Base-by-base conservation (phyloP, 2,113 vertebrate species). In the Hyperoodon ampullatus region DNA sequence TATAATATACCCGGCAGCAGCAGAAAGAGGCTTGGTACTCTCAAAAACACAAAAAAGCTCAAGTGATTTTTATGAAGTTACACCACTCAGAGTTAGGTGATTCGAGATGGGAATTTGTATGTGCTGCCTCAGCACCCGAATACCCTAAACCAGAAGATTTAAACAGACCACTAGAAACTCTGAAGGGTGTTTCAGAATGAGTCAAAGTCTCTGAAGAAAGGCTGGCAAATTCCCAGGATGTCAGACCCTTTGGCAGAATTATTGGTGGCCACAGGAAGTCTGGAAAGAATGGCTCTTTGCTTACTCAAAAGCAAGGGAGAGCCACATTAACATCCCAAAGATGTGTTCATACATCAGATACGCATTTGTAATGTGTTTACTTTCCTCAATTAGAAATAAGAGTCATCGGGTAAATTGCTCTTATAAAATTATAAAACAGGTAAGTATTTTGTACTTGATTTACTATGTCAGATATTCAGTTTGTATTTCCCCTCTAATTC, bases 391-490 rank as follows among this genome's bases (percentile, higher is more conserved):
- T 44, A 77, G 58, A 97, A 91, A 94, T 50, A 70, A 28, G 94
- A 96, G 16, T 93, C 55, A 71, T 33, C 12, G 3, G 11, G 33
- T 61, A 90, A 89, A 90, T 42, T 18, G 2, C 42, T 97, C 28
- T 94, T 53, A 24, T 83, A 84, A 84, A 88, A 84, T 85, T 84
- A 75, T 65, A 82, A 87, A 84, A 53, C 92, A 96, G 86, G 44
- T 93, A 88, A 0, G 0, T 35, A 94, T 92, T 97, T 90, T 50
- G 14, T 58, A 90, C 65, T 18, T 35, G 42, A 53, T 24, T 97
- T 94, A 93, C 86, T 91, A 93, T 82, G 82, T 82, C 92, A 96
- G 90, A 93, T 96, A 96, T 68, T 96, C 55, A 71, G 96, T 93
- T 71, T 35, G 87, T 66, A 90, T 44, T 93, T 88, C 85, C 91